Conservation (phyloP, 2,113 vertebrate genomes). For the Helogale parvula region DNA sequence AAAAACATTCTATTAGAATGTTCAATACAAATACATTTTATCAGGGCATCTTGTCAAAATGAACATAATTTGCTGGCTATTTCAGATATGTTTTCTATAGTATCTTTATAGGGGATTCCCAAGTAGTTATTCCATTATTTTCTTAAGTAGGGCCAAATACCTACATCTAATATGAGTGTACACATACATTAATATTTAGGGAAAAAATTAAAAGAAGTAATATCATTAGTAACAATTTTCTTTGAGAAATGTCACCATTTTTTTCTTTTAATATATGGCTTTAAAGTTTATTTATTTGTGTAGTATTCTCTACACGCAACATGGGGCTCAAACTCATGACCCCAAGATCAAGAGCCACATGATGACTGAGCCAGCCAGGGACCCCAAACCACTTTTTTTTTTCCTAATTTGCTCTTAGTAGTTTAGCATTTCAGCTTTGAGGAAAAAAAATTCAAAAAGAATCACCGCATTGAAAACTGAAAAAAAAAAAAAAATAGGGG, state of each 20-base stretch:
- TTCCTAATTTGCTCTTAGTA: not conserved
- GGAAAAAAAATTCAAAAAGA: not conserved
- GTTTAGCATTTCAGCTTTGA: not conserved
- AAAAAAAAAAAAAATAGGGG: not conserved
- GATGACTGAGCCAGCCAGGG: not conserved
- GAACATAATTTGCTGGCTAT: not conserved
- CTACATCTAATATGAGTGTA: not conserved
- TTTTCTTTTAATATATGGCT: not conserved
- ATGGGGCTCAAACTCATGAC: not conserved
- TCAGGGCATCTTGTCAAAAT: conserved; percentile 55
- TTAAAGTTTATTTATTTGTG: not conserved
- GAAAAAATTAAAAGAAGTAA: not conserved
- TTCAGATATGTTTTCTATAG: not conserved
- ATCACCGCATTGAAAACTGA: not conserved
- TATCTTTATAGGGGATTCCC: not conserved
- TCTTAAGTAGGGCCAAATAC: conserved; percentile 32
- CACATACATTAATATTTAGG: not conserved
- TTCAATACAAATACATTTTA: conserved; percentile 40
- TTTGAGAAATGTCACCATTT: not conserved
- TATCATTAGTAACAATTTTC: not conserved
- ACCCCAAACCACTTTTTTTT: not conserved
- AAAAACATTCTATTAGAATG: not conserved
- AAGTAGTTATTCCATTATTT: conserved; percentile 39
- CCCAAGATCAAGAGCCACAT: not conserved
- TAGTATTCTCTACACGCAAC: not conserved